These are phyloP conservation scores for Halichoeres trimaculatus DNA, from an alignment of 2,113 vertebrate species.

Conservation along the genomic window DNA sequence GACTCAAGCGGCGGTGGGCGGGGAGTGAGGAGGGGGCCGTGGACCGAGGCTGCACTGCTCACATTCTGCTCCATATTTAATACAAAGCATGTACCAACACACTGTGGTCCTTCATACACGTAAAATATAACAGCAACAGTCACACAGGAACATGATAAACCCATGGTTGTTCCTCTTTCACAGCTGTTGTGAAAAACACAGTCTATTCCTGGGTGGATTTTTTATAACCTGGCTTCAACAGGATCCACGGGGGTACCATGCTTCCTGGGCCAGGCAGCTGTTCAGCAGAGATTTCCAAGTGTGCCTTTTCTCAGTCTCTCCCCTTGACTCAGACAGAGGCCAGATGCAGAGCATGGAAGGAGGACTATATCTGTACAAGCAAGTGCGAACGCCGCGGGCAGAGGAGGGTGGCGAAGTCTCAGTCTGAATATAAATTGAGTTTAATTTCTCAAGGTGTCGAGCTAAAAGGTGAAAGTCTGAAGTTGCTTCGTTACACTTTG, in stretches of 20 bases:
- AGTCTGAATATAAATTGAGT: constrained; percentile 73
- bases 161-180: background rate
- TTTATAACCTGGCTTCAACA: background rate
- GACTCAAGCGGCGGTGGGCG: constrained; percentile 66
- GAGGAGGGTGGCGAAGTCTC: constrained; percentile 43
- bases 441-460: constrained; percentile 63
- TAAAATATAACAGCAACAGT: background rate
- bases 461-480: constrained; percentile 60
- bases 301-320: constrained; percentile 37
- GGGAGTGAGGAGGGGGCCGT: constrained; percentile 12
- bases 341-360: constrained; percentile 46
- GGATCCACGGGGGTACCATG: constrained; percentile 37
- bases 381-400: constrained; percentile 67
- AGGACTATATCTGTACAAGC: constrained; percentile 70
- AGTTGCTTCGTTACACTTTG: constrained; percentile 57
- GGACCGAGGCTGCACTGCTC: constrained; percentile 20
- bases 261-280: constrained; percentile 58
- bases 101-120: background rate
- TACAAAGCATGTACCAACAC: background rate
- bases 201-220: constrained; percentile 37
- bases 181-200: background rate
- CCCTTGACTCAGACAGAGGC: constrained; percentile 53
- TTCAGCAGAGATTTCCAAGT: constrained; percentile 53
- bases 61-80: constrained; percentile 22
- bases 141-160: constrained; percentile 3